Evolutionary conservation across 2,797 vertebrate genomes (phyloP), one percentile per base, ranked within the genome.

Genomic region (Gymnothorax javanicus): DNA sequence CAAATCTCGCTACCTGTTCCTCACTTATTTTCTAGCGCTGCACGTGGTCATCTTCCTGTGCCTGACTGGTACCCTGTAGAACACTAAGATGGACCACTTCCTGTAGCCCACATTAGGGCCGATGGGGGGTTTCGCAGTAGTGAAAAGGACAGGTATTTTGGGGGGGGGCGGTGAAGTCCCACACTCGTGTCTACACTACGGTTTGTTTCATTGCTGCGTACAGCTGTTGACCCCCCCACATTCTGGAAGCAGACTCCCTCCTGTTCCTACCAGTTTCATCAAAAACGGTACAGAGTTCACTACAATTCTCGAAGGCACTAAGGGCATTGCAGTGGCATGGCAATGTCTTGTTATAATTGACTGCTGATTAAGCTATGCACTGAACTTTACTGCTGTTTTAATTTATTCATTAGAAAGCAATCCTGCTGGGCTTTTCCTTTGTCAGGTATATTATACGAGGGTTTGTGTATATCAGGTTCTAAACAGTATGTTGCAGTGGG

Each of bases 1-100:
- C 17, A 97, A 97, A 87, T 96, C 97, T 7, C 96, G 97, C 50
- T 96, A 97, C 90, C 87, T 98, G 15, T 97, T 98, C 92, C 94
- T 98, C 90, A 93, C 91, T 0, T 98, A 98, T 92, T 90, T 98
- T 88, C 82, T 98, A 56, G 90, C 93, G 0, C 84, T 98, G 0
- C 97, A 98, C 85, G 88, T 97, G 86, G 23, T 97, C 0, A 89
- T 98, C 33, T 88, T 98, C 33, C 92, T 98, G 94, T 97, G 97
- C 94, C 95, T 98, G 91, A 89, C 93, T 0, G 97, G 97, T 0
- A 91, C 93, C 84, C 93, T 98, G 89, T 98, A 97, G 91, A 5
- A 73, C 56, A 50, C 59, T 85, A 69, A 52, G 54, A 33, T 52
- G 15, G 59, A 85, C 6, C 62, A 86, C 82, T 84, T 0, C 79